Conservation (phyloP, 1,140 invertebrate genomes). For the Carposina sasakii region DNA sequence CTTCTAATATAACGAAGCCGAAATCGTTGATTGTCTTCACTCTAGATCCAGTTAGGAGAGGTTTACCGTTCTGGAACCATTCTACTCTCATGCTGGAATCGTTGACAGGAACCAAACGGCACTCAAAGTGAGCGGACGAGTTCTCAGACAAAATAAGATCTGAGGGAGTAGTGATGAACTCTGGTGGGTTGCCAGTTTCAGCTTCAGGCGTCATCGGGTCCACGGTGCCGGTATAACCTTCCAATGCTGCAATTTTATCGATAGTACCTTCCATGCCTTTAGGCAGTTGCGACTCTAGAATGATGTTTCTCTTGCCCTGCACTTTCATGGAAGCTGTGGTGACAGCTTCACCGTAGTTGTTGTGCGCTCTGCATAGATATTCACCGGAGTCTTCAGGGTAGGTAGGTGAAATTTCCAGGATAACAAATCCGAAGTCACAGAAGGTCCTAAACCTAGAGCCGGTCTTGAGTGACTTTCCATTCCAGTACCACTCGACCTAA, state of each 20-base stretch:
- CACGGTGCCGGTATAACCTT: conserved; percentile 83
- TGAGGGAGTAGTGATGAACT: conserved; percentile 91
- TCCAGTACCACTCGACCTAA: conserved; percentile 95
- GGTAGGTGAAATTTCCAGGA: conserved; percentile 94
- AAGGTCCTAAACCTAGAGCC: conserved; percentile 94
- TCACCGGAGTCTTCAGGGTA: conserved; percentile 96
- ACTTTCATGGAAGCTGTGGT: conserved; percentile 94
- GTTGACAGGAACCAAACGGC: conserved; percentile 89
- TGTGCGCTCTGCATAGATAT: conserved; percentile 92
- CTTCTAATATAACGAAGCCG: conserved; percentile 94
- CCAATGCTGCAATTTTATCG: conserved; percentile 93
- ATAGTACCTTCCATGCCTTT: conserved; percentile 95
- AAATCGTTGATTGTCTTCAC: conserved; percentile 95
- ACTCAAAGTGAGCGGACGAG: conserved; percentile 93
- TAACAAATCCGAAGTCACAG: conserved; percentile 96
- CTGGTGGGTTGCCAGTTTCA: conserved; percentile 91
- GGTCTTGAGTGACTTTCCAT: conserved; percentile 90
- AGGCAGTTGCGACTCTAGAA: conserved; percentile 91
- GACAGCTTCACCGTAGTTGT: conserved; percentile 94
- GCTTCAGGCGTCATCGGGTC: conserved; percentile 80
- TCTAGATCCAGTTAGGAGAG: conserved; percentile 87
- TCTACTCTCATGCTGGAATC: conserved; percentile 95
- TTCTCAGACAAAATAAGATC: conserved; percentile 92
- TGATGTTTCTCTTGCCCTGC: conserved; percentile 91
- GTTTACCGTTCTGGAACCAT: conserved; percentile 97